These are phyloP conservation scores for Anthonomus grandis DNA, from an alignment of 1,140 invertebrate species.

Conservation along the genomic window DNA sequence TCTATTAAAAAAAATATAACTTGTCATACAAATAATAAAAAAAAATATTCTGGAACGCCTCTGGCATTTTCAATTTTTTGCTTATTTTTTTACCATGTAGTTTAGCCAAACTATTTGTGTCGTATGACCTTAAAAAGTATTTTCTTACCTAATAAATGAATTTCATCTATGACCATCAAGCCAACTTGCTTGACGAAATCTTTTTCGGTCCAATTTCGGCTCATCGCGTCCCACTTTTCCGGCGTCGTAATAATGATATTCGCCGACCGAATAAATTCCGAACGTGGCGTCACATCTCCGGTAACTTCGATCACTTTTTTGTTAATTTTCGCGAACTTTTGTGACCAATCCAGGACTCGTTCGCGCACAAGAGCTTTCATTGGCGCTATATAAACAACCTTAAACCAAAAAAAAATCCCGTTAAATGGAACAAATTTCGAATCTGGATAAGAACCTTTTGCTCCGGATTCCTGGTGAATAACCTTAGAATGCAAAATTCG, in stretches of 20 bases:
- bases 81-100: too few species aligned
- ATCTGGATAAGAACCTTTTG: slow-evolving; percentile 63
- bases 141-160: slow-evolving; percentile 76
- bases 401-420: slow-evolving; percentile 32
- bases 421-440: not conserved
- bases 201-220: slow-evolving; percentile 94
- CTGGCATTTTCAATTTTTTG: too few species aligned
- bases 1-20: too few species aligned
- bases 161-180: slow-evolving; percentile 97
- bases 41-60: too few species aligned
- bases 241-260: slow-evolving; percentile 97
- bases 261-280: slow-evolving; percentile 75
- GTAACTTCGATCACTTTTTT: slow-evolving; percentile 95
- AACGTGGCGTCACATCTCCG: slow-evolving; percentile 93
- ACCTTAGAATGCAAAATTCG: slow-evolving; percentile 94
- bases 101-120: too few species aligned
- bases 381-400: slow-evolving; percentile 98
- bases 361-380: slow-evolving; percentile 97
- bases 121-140: too few species aligned
- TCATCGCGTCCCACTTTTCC: slow-evolving; percentile 99
- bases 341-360: slow-evolving; percentile 93
- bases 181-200: slow-evolving; percentile 92
- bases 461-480: slow-evolving; percentile 80
- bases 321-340: slow-evolving; percentile 70
- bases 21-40: too few species aligned